Conservation (phyloP, 1,140 invertebrate genomes). For the Drosophila prosaltans region DNA sequence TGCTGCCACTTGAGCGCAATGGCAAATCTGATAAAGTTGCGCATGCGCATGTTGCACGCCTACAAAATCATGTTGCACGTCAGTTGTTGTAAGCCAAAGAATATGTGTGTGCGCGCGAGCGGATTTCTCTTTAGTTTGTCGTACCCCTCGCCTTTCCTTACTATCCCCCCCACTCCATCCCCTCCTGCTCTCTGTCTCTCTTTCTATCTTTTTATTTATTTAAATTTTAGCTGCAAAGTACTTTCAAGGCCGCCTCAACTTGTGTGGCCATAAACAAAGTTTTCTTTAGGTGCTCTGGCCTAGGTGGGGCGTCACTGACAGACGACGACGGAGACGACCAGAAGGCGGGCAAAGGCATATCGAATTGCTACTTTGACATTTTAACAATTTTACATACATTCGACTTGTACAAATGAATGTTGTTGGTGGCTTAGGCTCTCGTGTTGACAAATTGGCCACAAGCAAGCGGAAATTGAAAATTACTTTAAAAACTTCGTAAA, state of each 20-base stretch:
- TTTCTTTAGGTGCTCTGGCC: conserved; percentile 7
- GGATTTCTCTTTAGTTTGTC: background rate
- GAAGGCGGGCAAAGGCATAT: conserved; percentile 65
- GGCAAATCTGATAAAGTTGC: conserved; percentile 76
- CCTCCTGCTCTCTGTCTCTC: background rate
- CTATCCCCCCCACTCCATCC: background rate
- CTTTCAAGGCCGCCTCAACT: conserved; percentile 24
- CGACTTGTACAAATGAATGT: conserved; percentile 67
- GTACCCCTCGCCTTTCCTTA: background rate
- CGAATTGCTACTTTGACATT: conserved; percentile 54
- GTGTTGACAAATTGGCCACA: conserved; percentile 72
- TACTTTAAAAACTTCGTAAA: conserved; percentile 56
- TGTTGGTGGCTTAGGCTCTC: conserved; percentile 53
- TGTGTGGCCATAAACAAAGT: conserved; percentile 19
- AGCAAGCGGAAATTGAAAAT: conserved; percentile 79
- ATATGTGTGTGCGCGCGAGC: conserved; percentile 45
- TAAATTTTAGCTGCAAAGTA: conserved; percentile 22
- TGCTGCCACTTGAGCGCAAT: conserved; percentile 38
- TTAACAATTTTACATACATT: conserved; percentile 41
- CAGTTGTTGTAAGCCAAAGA: conserved; percentile 71
- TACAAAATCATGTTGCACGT: conserved; percentile 83
- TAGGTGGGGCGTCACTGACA: conserved; percentile 9
- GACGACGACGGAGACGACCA: conserved; percentile 69
- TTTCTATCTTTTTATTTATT: conserved; percentile 25
- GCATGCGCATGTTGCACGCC: conserved; percentile 83